These are phyloP conservation scores for Todiramphus saurophagus DNA, from an alignment of 2,113 vertebrate species.

Conservation along the genomic window DNA sequence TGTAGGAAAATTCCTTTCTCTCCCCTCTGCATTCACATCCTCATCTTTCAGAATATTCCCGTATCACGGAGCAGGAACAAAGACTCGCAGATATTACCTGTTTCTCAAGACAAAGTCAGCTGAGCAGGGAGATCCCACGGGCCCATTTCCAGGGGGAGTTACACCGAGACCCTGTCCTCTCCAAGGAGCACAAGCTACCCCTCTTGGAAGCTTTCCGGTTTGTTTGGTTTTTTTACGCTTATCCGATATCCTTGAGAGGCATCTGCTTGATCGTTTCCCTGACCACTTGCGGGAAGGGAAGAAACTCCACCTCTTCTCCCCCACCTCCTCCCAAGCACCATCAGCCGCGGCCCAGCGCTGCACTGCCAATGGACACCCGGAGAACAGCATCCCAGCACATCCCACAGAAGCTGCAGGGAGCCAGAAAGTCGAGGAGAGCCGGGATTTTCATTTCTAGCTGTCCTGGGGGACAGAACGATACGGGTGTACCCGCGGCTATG, in stretches of 20 bases:
- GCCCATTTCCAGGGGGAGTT: background rate
- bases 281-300: conserved; percentile 59
- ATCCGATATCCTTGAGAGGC: conserved; percentile 46
- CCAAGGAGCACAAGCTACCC: background rate
- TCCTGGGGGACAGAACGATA: background rate
- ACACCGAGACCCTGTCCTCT: background rate
- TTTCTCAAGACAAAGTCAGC: conserved; percentile 32
- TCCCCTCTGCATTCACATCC: background rate
- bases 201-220: background rate
- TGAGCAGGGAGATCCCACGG: conserved; percentile 31
- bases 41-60: conserved; percentile 19
- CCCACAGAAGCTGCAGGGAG: background rate
- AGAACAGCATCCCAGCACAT: conserved; percentile 1
- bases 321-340: conserved; percentile 63
- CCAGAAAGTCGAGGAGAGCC: background rate
- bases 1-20: background rate
- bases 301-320: conserved; percentile 75
- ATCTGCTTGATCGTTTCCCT: conserved; percentile 54
- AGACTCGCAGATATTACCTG: conserved; percentile 72
- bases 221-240: background rate
- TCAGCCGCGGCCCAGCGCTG: background rate
- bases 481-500: fast-evolving
- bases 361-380: conserved; percentile 1
- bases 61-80: conserved; percentile 59
- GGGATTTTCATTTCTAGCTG: background rate